Evolutionary conservation across 2,797 vertebrate genomes (phyloP), one percentile per base, ranked within the genome.

Genomic region (Ceyx erithaca): DNA sequence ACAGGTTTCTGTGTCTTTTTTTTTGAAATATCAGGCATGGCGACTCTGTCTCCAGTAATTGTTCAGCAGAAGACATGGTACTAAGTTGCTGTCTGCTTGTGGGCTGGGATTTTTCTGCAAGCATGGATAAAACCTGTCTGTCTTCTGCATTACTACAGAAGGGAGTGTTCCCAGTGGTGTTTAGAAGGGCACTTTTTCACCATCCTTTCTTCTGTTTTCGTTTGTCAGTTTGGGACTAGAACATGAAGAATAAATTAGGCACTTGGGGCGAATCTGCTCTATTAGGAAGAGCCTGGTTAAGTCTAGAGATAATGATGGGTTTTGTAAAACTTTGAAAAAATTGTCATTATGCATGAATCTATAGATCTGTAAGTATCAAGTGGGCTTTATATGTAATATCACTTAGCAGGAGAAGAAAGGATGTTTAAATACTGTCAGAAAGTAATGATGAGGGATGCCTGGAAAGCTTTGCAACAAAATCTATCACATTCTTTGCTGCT

Each of bases 311-410:
- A 95, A 75, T 71, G 64, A 80, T 75, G 31, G 40, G 37, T 41
- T 91, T 88, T 87, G 68, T 89, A 88, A 87, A 92, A 88, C 49
- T 87, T 77, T 3, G 35, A 88, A 89, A 89, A 88, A 87, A 88
- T 87, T 33, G 30, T 62, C 28, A 71, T 86, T 87, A 79, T 77
- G 48, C 41, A 67, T 73, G 87, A 88, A 71, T 58, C 75, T 88
- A 66, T 85, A 77, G 81, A 93, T 94, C 68, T 91, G 10, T 54
- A 63, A 80, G 71, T 82, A 90, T 82, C 17, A 12, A 64, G 66
- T 87, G 64, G 89, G 49, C n/a, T 71, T 95, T 80, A 76, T 69
- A 59, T 85, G 20, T 87, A 71, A 55, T 78, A 69, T 17, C 70
- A 78, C 58, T 92, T 89, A 93, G 37, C 58, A 78, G 67, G 31